Evolutionary conservation across 2,888 invertebrate genomes (phyloP).

Genomic region (Crioceris asparagi): DNA sequence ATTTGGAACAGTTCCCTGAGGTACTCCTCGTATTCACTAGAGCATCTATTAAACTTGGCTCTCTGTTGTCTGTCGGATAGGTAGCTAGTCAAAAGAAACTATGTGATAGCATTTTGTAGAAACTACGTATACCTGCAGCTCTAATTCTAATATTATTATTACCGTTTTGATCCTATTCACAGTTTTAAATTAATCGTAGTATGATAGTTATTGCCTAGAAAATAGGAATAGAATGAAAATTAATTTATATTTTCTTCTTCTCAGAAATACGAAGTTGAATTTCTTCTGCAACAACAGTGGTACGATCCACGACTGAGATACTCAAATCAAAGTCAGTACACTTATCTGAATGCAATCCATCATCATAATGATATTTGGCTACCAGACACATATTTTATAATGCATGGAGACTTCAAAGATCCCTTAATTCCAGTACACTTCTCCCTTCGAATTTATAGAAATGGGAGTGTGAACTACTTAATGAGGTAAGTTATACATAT

Average conservation of each 20-base stretch:
- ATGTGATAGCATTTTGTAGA: too few relatives aligned
- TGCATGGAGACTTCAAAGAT: slow-evolving; percentile 94
- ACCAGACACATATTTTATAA: slow-evolving; percentile 91
- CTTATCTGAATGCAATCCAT: slow-evolving; percentile 84
- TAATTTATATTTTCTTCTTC: slow-evolving; percentile 21
- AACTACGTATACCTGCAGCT: too few relatives aligned
- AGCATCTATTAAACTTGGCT: too few relatives aligned
- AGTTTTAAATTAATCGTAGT: too few relatives aligned
- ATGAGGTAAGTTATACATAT: slow-evolving; percentile 54
- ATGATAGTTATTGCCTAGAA: too few relatives aligned
- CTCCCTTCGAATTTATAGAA: slow-evolving; percentile 81
- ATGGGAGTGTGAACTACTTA: slow-evolving; percentile 88
- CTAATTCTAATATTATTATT: too few relatives aligned
- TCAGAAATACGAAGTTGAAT: slow-evolving; percentile 94
- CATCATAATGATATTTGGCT: slow-evolving; percentile 89
- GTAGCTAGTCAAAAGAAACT: too few relatives aligned
- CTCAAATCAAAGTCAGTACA: slow-evolving; percentile 78
- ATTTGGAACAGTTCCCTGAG: too few relatives aligned
- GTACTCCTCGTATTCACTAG: too few relatives aligned
- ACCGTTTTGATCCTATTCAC: too few relatives aligned
- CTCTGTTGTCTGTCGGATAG: too few relatives aligned
- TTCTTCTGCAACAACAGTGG: slow-evolving; percentile 89
- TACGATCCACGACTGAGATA: slow-evolving; percentile 81
- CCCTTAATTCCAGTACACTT: slow-evolving; percentile 89
- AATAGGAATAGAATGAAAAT: background rate